These are phyloP conservation scores for Drosophila funebris DNA, from an alignment of 1,140 invertebrate species.

Conservation along the genomic window DNA sequence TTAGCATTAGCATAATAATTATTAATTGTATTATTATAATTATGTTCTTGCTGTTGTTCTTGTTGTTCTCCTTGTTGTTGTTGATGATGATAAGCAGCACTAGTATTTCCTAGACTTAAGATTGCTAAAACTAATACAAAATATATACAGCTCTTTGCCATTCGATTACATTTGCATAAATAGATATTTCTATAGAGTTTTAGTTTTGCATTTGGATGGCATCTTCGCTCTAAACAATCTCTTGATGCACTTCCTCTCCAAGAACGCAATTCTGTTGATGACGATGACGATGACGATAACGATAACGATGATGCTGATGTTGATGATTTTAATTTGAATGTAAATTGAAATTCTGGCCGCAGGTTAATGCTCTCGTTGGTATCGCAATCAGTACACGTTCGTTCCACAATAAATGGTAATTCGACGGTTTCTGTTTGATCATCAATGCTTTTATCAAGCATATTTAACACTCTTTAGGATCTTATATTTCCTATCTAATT, in stretches of 20 bases:
- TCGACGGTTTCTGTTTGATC: constrained; percentile 35
- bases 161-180: constrained; percentile 73
- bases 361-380: constrained; percentile 16
- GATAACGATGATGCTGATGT: neutral
- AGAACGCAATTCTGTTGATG: neutral
- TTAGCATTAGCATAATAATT: constrained; percentile 14
- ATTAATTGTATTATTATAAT: constrained; percentile 15
- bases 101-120: constrained; percentile 59
- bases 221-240: neutral
- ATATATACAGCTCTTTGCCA: constrained; percentile 77
- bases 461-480: constrained; percentile 56
- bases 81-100: constrained; percentile 51
- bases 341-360: constrained; percentile 7
- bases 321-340: neutral
- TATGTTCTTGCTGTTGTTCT: neutral
- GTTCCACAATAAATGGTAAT: constrained; percentile 50
- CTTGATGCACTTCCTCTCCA: constrained; percentile 4
- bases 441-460: constrained; percentile 45
- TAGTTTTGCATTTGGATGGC: constrained; percentile 42
- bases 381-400: constrained; percentile 40
- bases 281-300: constrained; percentile 1
- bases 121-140: constrained; percentile 79
- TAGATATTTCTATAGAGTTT: constrained; percentile 66
- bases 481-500: constrained; percentile 23
- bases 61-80: constrained; percentile 12